A percentile compares a stretch with the other conserved stretches of the same genome.
phyloP scores from a whole-genome alignment of 2,113 vertebrate species.

The Chelonoidis abingdonii region DNA sequence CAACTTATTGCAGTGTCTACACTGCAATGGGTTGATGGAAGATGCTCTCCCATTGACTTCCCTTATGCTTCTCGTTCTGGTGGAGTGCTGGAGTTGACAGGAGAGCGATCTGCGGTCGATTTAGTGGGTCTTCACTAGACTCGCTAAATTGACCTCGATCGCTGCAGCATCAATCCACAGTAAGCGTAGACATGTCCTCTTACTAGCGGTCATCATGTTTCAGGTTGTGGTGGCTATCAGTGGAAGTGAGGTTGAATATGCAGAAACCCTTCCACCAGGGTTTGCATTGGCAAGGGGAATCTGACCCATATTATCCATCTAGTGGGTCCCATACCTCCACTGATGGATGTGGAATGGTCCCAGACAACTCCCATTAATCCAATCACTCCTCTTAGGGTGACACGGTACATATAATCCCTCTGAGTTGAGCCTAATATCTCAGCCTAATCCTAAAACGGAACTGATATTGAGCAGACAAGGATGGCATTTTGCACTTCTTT shows the following conservation, averaged over 20 bases:
- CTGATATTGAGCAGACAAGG: not conserved
- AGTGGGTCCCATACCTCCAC: not conserved
- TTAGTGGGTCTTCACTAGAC: too few species aligned
- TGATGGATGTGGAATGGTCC: not conserved
- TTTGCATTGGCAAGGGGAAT: not conserved
- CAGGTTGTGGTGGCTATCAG: not conserved
- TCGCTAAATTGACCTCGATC: too few species aligned
- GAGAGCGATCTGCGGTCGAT: too few species aligned
- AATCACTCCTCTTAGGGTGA: not conserved
- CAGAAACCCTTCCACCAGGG: not conserved
- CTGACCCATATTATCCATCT: not conserved
- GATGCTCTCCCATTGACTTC: too few species aligned
- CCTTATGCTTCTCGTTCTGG: too few species aligned
- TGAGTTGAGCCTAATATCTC: not conserved
- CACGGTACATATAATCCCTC: rapidly evolving
- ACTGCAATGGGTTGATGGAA: too few species aligned
- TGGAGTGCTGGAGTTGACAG: too few species aligned
- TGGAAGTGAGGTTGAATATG: not conserved
- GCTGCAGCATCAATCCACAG: too few species aligned
- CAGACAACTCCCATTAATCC: not conserved
- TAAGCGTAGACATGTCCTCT: too few species aligned
- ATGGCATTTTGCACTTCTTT: not conserved
- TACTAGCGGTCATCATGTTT: not conserved
- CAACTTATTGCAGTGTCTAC: too few species aligned
- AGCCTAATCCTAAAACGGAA: not conserved